phyloP scores from a whole-genome alignment of 2,113 vertebrate genomes.

The Crypturellus undulatus region DNA sequence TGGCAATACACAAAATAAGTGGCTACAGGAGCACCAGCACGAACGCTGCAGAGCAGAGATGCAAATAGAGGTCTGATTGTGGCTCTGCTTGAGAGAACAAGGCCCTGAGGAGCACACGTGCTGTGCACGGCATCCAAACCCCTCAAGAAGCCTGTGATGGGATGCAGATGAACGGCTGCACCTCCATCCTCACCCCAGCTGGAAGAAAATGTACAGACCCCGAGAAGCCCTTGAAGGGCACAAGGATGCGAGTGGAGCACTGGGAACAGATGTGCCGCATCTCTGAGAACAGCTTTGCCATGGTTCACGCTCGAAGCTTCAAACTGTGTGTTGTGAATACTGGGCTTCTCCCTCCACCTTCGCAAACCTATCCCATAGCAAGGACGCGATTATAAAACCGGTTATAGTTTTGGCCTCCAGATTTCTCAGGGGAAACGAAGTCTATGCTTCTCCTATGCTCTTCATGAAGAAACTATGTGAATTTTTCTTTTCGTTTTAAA shows the following conservation, averaged over 20 bases:
- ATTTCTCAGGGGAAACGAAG: background rate
- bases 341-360: background rate
- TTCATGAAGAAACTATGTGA: background rate
- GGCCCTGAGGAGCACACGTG: background rate
- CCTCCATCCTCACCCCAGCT: fast-evolving
- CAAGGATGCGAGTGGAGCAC: background rate
- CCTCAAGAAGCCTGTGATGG: background rate
- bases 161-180: fast-evolving
- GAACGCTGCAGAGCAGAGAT: background rate
- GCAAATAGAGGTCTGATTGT: background rate
- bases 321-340: fast-evolving
- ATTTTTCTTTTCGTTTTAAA: background rate
- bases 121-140: background rate
- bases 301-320: background rate
- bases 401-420: background rate
- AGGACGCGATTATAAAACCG: fast-evolving
- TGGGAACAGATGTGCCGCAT: background rate
- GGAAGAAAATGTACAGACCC: background rate
- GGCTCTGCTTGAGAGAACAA: background rate
- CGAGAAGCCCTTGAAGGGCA: background rate
- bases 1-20: background rate
- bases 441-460: fast-evolving
- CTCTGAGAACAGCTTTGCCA: background rate
- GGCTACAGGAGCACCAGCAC: background rate
- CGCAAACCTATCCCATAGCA: fast-evolving